Evolutionary conservation across 2,888 invertebrate species (phyloP).

Genomic region (Drosophila yooni): DNA sequence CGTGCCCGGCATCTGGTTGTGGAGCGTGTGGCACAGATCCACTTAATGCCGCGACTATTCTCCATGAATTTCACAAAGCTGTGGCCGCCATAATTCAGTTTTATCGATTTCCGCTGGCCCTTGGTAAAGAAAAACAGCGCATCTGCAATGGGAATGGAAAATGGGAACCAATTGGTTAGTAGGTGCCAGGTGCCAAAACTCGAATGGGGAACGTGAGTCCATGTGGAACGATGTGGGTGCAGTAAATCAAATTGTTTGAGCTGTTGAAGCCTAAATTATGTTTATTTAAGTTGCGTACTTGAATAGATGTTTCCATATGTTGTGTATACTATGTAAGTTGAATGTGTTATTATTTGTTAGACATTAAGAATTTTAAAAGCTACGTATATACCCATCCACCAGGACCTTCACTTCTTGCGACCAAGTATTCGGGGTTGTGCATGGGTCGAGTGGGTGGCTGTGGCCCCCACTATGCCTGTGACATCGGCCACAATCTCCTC

Average conservation of each 20-base stretch:
- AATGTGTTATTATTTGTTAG: conserved; percentile 38
- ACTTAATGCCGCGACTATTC: conserved; percentile 83
- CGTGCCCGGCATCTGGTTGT: conserved; percentile 83
- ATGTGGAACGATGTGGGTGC: neutral
- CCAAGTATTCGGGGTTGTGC: conserved; percentile 25
- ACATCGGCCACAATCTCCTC: conserved; percentile 84
- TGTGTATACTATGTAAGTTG: conserved; percentile 47
- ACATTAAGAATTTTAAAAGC: conserved; percentile 23
- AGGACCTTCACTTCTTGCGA: conserved; percentile 44
- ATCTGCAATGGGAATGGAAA: conserved; percentile 42
- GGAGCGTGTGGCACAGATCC: conserved; percentile 84
- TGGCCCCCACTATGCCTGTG: conserved; percentile 77
- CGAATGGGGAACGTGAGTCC: neutral
- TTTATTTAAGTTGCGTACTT: conserved; percentile 57
- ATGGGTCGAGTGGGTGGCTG: conserved; percentile 29
- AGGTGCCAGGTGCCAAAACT: neutral
- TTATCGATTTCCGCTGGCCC: conserved; percentile 82
- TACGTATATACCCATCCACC: conserved; percentile 11
- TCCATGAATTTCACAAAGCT: conserved; percentile 83
- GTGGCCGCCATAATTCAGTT: conserved; percentile 81
- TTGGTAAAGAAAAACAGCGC: conserved; percentile 77
- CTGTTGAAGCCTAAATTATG: conserved; percentile 42
- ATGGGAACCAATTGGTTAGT: conserved; percentile 20
- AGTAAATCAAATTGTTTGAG: conserved; percentile 27
- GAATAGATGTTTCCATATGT: conserved; percentile 26